phyloP scores from a whole-genome alignment of 35 echinoderm and acorn worm species.

The Stichopus chloronotus region DNA sequence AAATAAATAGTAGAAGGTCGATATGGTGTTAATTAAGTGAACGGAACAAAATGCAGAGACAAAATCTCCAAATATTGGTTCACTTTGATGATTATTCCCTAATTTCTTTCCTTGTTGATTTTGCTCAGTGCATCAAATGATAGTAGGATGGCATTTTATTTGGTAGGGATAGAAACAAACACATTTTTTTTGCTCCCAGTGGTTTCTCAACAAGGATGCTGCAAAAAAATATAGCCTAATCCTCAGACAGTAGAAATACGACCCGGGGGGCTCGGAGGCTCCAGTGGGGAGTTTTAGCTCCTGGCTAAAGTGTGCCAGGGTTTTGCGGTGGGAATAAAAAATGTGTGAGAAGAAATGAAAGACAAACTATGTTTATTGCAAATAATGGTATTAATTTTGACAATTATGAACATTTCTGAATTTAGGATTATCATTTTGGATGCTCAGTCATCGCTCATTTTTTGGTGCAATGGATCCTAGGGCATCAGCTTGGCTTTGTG shows the following conservation, averaged over 20 bases:
- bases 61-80: too few relatives aligned
- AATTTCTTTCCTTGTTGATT: too few relatives aligned
- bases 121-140: too few relatives aligned
- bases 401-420: not conserved
- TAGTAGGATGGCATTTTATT: too few relatives aligned
- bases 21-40: too few relatives aligned
- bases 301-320: not conserved
- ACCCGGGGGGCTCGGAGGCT: not conserved
- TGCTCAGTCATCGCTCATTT: too few relatives aligned
- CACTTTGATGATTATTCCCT: too few relatives aligned
- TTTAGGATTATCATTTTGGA: not conserved
- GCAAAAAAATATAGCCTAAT: not conserved
- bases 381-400: not conserved
- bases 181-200: not conserved
- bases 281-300: not conserved
- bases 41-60: too few relatives aligned
- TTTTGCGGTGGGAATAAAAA: not conserved
- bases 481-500: too few relatives aligned
- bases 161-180: not conserved
- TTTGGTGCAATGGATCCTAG: too few relatives aligned
- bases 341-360: not conserved
- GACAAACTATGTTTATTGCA: too few relatives aligned
- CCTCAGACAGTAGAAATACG: not conserved
- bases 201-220: not conserved
- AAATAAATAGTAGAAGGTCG: too few relatives aligned